phyloP scores from a whole-genome alignment of 2,797 vertebrate species.

The Gallinago solitaria region DNA sequence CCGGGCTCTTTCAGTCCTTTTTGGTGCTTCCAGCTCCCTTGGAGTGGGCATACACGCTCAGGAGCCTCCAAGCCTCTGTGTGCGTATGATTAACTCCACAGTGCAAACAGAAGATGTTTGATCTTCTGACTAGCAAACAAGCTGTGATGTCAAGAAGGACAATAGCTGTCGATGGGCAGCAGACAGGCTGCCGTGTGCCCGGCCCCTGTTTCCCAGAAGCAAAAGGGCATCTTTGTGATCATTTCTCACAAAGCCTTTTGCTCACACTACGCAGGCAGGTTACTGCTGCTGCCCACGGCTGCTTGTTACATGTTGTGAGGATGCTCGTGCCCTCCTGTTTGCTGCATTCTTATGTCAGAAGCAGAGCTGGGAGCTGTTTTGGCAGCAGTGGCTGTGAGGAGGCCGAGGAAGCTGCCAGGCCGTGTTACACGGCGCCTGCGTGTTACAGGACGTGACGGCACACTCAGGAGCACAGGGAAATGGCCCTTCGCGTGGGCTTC shows the following conservation, averaged over 20 bases:
- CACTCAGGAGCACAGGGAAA: neutral
- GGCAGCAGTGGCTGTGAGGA: neutral
- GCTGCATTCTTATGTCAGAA: neutral
- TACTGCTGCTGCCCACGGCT: neutral
- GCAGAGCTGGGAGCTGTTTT: neutral
- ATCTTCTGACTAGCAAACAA: slow-evolving; percentile 11
- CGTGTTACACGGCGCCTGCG: neutral
- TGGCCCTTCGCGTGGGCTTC: neutral
- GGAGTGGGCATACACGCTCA: neutral
- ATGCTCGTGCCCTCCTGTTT: neutral
- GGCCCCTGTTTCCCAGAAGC: neutral
- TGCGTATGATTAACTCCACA: neutral
- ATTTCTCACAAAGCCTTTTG: neutral
- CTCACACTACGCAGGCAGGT: rapidly evolving
- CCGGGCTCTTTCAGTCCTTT: neutral
- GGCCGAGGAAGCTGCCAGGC: slow-evolving; percentile 4
- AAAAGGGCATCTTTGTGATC: neutral
- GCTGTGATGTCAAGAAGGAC: neutral
- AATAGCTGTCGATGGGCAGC: neutral
- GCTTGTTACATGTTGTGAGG: neutral
- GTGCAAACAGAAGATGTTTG: slow-evolving; percentile 56
- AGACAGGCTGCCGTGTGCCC: neutral
- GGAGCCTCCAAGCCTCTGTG: neutral
- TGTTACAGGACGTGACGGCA: neutral
- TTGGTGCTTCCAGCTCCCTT: neutral